Base-by-base conservation (phyloP, 2,113 vertebrate genomes). In the Macquaria ambigua region DNA sequence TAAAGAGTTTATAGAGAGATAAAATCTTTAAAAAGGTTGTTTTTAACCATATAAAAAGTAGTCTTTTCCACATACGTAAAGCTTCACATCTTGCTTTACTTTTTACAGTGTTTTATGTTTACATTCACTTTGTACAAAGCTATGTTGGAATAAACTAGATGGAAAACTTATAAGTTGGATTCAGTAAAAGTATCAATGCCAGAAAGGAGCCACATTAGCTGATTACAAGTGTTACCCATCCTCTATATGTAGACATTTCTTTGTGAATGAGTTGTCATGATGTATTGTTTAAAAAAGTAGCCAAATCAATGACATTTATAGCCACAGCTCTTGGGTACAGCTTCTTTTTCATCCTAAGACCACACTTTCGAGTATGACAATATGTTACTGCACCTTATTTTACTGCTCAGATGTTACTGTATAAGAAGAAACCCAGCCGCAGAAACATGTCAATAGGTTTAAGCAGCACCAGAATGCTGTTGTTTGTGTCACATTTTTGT, bases 401-500 rank as follows among this genome's bases (percentile, higher is more conserved):
- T 53, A 16, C 11, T 9, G 12, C 62, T 61, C 15, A 20, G 10
- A 79, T 68, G 31, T 56, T 43, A 48, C 6, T 37, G 21, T 25
- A 71, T 66, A 20, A 25, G 37, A 28, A 74, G 12, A 76, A 67
- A 52, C 71, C 34, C 70, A 68, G 53, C 63, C 28, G 50, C 37
- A 74, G 15, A 71, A 56, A 39, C 3, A 10, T 71, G 79, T 64
- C 80, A 52, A 2, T 59, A 66, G 61, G 43, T 52, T 63, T 50
- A 34, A 72, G 37, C 34, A 34, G 69, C 70, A 39, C 52, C 31
- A 56, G 2, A 48, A 43, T 58, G n/a, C 39, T 21, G 66, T 10
- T 79, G 62, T 79, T 85, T 83, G 15, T 78, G 50, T 67, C 28
- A 78, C 21, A 61, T 37, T 50, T n/a, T 28, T 37, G 8, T 87